phyloP scores from a whole-genome alignment of 1,140 invertebrate species.

The Epicauta chinensis region DNA sequence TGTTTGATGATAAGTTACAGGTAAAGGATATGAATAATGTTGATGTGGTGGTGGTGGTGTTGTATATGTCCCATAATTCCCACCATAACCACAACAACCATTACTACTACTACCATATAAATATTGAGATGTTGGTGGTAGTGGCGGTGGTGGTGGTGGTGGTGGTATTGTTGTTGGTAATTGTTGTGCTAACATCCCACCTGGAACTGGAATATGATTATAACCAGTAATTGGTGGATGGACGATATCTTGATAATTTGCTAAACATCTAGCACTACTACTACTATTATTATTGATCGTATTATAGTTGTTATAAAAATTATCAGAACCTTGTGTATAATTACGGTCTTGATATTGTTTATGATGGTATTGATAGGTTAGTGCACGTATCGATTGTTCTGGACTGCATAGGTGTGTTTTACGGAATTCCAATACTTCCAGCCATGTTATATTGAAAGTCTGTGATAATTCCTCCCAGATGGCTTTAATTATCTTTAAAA shows the following conservation, averaged over 20 bases:
- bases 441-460: constrained; percentile 52
- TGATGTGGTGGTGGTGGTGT: neutral
- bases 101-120: constrained; percentile 18
- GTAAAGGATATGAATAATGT: constrained; percentile 28
- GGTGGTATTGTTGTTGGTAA: constrained; percentile 1
- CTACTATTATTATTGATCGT: constrained; percentile 1
- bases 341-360: constrained; percentile 39
- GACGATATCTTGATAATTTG: constrained; percentile 13
- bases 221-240: constrained; percentile 18
- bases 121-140: constrained; percentile 15
- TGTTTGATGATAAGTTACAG: constrained; percentile 28
- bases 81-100: constrained; percentile 19
- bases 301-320: too few relatives aligned
- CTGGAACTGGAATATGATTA: constrained; percentile 11
- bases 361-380: constrained; percentile 45
- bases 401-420: constrained; percentile 55
- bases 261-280: constrained; percentile 1
- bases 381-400: constrained; percentile 47
- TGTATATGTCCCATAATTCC: constrained; percentile 20
- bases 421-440: constrained; percentile 60
- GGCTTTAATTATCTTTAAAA: constrained; percentile 45
- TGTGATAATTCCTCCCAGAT: constrained; percentile 55
- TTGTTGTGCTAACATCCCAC: neutral
- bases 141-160: neutral
- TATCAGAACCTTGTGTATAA: constrained; percentile 17